phyloP scores from a whole-genome alignment of 2,113 vertebrate genomes.

The Casuarius casuarius region DNA sequence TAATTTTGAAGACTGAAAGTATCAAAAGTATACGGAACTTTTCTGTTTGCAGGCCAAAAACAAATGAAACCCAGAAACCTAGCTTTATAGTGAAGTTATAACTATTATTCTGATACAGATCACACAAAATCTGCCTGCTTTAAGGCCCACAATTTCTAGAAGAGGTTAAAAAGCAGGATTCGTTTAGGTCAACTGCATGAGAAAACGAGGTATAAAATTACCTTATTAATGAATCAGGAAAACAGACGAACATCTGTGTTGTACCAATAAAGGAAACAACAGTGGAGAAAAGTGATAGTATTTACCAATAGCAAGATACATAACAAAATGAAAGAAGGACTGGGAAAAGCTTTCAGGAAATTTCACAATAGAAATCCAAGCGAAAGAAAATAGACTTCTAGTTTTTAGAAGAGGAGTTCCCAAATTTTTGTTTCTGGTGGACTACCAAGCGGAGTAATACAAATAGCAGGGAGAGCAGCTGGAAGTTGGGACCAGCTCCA shows the following conservation, averaged over 20 bases:
- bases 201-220: background rate
- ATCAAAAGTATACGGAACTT: background rate
- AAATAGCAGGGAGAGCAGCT: background rate
- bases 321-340: background rate
- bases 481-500: background rate
- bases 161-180: background rate
- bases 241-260: background rate
- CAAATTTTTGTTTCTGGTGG: background rate
- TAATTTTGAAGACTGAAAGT: background rate
- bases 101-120: background rate
- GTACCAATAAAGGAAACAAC: background rate
- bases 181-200: background rate
- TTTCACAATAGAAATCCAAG: background rate
- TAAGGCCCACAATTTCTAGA: background rate
- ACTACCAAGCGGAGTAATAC: background rate
- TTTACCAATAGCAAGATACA: background rate
- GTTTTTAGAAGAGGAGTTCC: background rate
- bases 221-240: background rate
- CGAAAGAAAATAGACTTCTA: background rate
- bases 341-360: background rate
- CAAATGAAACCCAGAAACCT: background rate
- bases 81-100: background rate
- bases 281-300: background rate
- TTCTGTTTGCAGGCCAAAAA: background rate
- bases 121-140: background rate